Percentiles rank a stretch among this genome's conserved stretches.
These are phyloP conservation scores for Galagoides demidoff DNA, from an alignment of 2,797 vertebrate species.

Conservation along the genomic window DNA sequence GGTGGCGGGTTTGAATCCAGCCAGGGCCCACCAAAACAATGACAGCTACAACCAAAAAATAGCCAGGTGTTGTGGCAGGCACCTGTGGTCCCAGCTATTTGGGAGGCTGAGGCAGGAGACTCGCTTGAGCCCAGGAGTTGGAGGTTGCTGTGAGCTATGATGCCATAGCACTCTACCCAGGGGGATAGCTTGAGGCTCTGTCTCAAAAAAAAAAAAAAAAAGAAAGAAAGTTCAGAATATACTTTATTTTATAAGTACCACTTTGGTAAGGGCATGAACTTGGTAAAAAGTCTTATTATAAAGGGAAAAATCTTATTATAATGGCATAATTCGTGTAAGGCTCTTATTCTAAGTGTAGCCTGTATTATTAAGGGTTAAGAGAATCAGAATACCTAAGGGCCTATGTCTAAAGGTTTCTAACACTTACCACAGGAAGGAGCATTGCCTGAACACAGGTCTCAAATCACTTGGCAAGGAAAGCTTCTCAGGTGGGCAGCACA, in stretches of 20 bases:
- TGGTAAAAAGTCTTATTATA: background rate
- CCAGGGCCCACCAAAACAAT: too few species aligned
- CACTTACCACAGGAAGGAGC: background rate
- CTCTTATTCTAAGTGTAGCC: too few species aligned
- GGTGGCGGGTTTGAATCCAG: too few species aligned
- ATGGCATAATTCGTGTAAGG: background rate
- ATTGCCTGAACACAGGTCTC: background rate
- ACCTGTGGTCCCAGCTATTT: too few species aligned
- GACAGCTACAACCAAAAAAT: too few species aligned
- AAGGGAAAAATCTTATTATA: background rate
- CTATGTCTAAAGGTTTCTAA: conserved; percentile 49
- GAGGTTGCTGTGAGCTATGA: too few species aligned
- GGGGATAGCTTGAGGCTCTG: too few species aligned
- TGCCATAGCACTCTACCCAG: too few species aligned
- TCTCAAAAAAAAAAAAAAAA: too few species aligned
- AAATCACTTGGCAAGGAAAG: background rate
- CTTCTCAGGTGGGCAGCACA: background rate
- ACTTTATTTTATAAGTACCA: background rate
- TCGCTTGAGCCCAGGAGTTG: too few species aligned
- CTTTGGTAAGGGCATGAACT: background rate
- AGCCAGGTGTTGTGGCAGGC: too few species aligned
- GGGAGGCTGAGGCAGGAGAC: too few species aligned
- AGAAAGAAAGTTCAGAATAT: background rate
- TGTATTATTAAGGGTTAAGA: conserved; percentile 20
- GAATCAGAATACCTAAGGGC: background rate